phyloP scores from a whole-genome alignment of 2,888 invertebrate genomes.

The Coelogynopora nodosa region DNA sequence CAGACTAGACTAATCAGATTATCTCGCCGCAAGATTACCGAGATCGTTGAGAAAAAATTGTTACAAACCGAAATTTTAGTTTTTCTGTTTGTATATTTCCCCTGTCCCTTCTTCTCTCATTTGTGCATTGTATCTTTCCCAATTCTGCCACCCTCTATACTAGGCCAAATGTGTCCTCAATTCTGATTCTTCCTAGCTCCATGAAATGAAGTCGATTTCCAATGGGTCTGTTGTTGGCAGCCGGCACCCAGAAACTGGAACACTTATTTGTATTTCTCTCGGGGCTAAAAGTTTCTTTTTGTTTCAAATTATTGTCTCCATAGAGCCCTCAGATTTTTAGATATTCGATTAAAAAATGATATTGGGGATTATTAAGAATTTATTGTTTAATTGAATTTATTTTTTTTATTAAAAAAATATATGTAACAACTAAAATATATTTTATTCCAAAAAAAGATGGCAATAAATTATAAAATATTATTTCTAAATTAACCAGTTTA shows the following conservation, averaged over 20 bases:
- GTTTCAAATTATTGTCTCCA: background rate
- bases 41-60: background rate
- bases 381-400: no score
- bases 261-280: no score
- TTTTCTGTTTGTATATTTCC: background rate
- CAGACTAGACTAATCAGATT: constrained; percentile 10
- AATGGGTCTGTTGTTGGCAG: background rate
- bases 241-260: background rate
- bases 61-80: background rate
- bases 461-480: no score
- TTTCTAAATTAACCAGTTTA: no score
- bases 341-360: no score
- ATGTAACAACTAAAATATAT: no score
- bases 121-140: background rate
- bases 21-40: background rate
- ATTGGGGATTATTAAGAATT: no score
- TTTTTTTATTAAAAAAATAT: no score
- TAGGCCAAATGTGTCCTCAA: background rate
- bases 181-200: background rate
- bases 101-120: background rate
- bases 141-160: no score
- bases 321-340: background rate
- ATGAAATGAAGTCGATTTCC: background rate
- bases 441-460: no score
- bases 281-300: background rate